Evolutionary conservation across 2,888 invertebrate species (phyloP).

Genomic region (Lasioglossum oenotherae): DNA sequence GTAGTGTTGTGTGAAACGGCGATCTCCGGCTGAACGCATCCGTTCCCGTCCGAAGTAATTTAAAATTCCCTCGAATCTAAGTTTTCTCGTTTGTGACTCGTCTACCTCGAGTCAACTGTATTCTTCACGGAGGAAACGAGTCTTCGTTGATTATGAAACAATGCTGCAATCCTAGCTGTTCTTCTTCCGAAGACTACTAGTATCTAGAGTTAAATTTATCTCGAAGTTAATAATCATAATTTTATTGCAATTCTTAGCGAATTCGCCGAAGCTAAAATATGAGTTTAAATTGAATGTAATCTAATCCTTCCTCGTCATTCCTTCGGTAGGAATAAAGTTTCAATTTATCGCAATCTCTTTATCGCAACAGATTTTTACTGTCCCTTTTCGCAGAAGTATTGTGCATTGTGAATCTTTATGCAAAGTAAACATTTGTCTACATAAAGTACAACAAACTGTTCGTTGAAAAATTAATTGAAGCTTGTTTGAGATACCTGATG

Average conservation of each 20-base stretch:
- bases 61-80: conserved; percentile 52
- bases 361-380: background rate
- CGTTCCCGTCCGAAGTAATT: conserved; percentile 32
- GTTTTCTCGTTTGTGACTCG: conserved; percentile 47
- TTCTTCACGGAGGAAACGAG: background rate
- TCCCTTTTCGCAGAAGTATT: background rate
- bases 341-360: background rate
- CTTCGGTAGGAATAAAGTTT: background rate
- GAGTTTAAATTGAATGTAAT: background rate
- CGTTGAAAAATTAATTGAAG: background rate
- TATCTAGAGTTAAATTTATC: background rate
- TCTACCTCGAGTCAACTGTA: conserved; percentile 14
- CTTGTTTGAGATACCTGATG: background rate
- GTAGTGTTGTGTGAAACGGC: conserved; percentile 8
- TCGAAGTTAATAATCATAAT: background rate
- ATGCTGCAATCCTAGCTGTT: background rate
- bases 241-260: conserved; percentile 4
- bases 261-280: background rate
- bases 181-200: background rate
- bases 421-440: too few species aligned
- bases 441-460: background rate
- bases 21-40: background rate
- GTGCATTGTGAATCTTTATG: too few species aligned
- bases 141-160: background rate
- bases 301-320: background rate